These are phyloP conservation scores for Vulpes ferrilata DNA, from an alignment of 2,113 vertebrate species.

Conservation along the genomic window DNA sequence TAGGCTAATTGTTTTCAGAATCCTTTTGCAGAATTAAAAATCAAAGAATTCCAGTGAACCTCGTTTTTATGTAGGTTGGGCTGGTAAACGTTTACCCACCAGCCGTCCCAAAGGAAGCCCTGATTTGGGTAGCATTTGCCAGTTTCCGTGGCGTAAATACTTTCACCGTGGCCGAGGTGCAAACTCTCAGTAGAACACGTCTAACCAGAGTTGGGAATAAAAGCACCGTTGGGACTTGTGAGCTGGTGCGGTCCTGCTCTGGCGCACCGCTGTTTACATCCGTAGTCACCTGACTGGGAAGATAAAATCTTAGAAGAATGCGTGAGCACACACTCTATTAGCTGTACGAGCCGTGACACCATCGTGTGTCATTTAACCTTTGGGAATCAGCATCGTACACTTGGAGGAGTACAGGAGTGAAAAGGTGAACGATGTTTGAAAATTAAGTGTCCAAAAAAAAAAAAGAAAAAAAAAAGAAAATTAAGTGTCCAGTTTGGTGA, in stretches of 20 bases:
- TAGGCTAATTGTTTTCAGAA: not conserved
- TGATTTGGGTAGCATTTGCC: not conserved
- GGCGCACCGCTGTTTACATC: not conserved
- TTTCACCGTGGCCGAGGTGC: not conserved
- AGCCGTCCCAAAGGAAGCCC: not conserved
- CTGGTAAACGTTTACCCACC: not conserved
- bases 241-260: not conserved
- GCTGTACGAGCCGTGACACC: not conserved
- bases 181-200: not conserved
- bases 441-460: not conserved
- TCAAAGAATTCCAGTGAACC: not conserved
- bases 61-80: not conserved
- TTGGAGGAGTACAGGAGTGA: not conserved
- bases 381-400: not conserved
- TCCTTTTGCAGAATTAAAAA: slow-evolving; percentile 52
- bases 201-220: not conserved
- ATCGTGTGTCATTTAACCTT: not conserved
- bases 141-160: not conserved
- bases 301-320: not conserved
- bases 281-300: not conserved
- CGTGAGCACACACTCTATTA: not conserved
- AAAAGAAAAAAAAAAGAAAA: not conserved
- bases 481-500: not conserved
- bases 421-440: not conserved
- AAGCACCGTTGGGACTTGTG: not conserved